These are phyloP conservation scores for Lepetodrilus schrolli DNA, from an alignment of 2,888 invertebrate species.

Conservation along the genomic window DNA sequence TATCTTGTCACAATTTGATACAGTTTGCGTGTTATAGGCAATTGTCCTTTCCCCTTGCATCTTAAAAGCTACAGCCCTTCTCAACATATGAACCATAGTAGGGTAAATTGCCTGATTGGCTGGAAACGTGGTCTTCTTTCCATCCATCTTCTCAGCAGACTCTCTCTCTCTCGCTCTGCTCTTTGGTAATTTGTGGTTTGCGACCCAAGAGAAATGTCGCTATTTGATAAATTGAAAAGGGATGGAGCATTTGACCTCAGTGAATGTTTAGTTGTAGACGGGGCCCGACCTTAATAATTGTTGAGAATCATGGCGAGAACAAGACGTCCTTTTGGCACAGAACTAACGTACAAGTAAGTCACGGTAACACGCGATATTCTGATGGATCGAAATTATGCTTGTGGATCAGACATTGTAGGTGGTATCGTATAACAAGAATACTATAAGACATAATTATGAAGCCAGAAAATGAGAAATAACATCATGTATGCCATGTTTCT, in stretches of 20 bases:
- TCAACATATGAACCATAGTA: background rate
- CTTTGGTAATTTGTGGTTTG: background rate
- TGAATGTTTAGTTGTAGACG: background rate
- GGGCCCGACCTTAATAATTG: background rate
- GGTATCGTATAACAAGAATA: too few species aligned
- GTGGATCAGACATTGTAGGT: too few species aligned
- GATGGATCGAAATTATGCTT: too few species aligned
- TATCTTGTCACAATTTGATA: conserved; percentile 26
- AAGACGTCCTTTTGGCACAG: too few species aligned
- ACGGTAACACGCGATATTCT: too few species aligned
- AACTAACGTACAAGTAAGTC: too few species aligned
- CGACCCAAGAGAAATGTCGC: conserved; percentile 13
- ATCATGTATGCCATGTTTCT: too few species aligned
- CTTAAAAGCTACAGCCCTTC: background rate
- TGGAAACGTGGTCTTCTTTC: background rate
- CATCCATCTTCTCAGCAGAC: background rate
- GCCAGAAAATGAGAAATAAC: too few species aligned
- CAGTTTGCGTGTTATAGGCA: conserved; percentile 19
- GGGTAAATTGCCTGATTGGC: conserved; percentile 19
- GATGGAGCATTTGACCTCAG: conserved; percentile 15
- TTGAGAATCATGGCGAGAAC: too few species aligned
- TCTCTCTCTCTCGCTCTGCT: too few species aligned
- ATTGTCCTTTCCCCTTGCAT: background rate
- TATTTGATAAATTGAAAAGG: conserved; percentile 24
- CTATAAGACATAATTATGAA: too few species aligned